Evolutionary conservation across 1,140 invertebrate genomes (phyloP), one percentile per base, ranked within the genome.

Genomic region (Bombus turneri): DNA sequence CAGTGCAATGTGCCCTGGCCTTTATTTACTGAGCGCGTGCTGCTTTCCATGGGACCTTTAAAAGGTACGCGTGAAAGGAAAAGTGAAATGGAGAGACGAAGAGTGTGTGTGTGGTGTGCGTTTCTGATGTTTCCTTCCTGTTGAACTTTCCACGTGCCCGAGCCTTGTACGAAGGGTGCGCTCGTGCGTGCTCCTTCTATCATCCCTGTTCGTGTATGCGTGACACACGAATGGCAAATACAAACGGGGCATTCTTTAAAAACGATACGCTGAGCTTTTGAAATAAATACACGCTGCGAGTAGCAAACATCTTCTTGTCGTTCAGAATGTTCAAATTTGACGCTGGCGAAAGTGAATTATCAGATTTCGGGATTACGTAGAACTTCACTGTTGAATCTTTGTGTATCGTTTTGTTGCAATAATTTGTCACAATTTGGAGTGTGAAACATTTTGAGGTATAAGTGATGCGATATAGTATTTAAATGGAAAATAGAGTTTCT

Each of bases 1-100:
- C 76, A 72, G 41, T 57, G 80, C 59, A 68, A 87, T 68, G 62
- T 37, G 31, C 73, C 57, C n/a, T 22, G 34, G 47, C 47, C 39
- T 86, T 87, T 77, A 87, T 87, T 87, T 82, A 77, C 57, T 31
- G 71, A 39, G 57, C 86, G 66, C 85, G 69, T 71, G 85, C 76
- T 77, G 53, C 43, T 81, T 85, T 85, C 47, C 77, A 74, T 62
- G 83, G 77, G 62, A 86, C 79, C 88, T 89, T 89, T 88, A 86
- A 89, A 74, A 82, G 79, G 62, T 64, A 66, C 81, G 87, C 82
- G 57, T 28, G 81, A 66, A 77, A 64, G 74, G 62, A 68, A 71
- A 62, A 80, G 77, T 28, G 73, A 72, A 25, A 47, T 47, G 22
- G 53, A 71, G 57, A 31, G 37, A 28, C 0, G 57, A 37, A 41